Conservation (phyloP, 2,888 invertebrate species). For the Hyposoter dolosus region DNA sequence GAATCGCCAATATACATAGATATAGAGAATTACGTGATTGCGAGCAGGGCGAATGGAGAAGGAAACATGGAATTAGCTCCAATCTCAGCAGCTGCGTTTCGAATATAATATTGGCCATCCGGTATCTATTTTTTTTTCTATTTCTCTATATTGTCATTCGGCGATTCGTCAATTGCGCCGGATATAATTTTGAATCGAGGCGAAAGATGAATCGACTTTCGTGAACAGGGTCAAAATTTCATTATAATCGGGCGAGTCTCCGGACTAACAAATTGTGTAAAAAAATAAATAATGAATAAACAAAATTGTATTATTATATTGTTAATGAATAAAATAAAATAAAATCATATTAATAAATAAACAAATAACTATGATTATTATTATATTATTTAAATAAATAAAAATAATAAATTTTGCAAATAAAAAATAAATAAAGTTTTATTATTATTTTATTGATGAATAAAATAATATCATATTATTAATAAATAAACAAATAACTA, state of each 20-base stretch:
- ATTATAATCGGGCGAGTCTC: no score
- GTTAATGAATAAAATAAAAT: no score
- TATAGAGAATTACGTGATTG: neutral
- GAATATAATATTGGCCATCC: neutral
- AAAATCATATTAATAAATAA: neutral
- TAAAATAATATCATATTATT: no score
- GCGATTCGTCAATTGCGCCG: neutral
- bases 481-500: no score
- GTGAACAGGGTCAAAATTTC: neutral
- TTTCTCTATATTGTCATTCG: neutral
- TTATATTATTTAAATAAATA: no score
- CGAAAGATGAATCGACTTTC: neutral
- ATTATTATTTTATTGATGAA: no score
- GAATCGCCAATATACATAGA: slow-evolving; percentile 37
- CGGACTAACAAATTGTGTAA: no score
- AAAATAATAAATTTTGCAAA: no score
- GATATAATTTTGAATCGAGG: neutral
- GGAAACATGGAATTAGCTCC: slow-evolving; percentile 44
- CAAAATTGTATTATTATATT: no score
- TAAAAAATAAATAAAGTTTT: no score
- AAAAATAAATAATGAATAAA: no score
- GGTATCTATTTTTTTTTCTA: neutral
- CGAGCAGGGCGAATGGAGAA: neutral
- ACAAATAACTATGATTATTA: no score
- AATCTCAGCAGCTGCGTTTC: slow-evolving; percentile 23